These are phyloP conservation scores for Kradibia gibbosae DNA, from an alignment of 1,140 invertebrate species.

Conservation along the genomic window DNA sequence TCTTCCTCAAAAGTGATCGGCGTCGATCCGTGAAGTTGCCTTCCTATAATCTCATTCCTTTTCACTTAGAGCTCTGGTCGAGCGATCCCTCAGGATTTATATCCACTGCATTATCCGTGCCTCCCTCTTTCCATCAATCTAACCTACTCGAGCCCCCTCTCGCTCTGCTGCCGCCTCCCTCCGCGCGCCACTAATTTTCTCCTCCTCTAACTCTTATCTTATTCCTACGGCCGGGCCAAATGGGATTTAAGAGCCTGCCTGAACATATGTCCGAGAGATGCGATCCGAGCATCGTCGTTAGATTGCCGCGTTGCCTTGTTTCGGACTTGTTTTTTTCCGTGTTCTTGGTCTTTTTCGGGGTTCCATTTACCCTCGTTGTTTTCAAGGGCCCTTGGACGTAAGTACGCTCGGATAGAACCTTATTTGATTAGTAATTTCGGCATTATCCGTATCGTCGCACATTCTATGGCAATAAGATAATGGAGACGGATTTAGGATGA, in stretches of 20 bases:
- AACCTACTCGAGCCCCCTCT: background rate
- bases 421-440: background rate
- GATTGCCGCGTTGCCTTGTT: background rate
- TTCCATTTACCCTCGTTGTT: background rate
- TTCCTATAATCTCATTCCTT: constrained; percentile 61
- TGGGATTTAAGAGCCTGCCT: constrained; percentile 40
- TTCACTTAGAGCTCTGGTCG: constrained; percentile 58
- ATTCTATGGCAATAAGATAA: background rate
- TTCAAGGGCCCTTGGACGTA: background rate
- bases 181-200: background rate
- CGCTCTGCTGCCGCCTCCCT: background rate
- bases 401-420: background rate
- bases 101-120: background rate
- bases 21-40: constrained; percentile 67
- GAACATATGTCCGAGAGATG: constrained; percentile 52
- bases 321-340: background rate
- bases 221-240: background rate
- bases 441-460: background rate
- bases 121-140: background rate
- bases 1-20: background rate
- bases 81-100: constrained; percentile 46
- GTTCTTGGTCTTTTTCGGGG: background rate
- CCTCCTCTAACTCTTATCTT: background rate
- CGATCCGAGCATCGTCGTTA: background rate
- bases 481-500: background rate